A percentile compares a stretch with the other conserved stretches of the same genome.
Conservation (phyloP, 1,140 invertebrate genomes). For the Heliconius congener region DNA sequence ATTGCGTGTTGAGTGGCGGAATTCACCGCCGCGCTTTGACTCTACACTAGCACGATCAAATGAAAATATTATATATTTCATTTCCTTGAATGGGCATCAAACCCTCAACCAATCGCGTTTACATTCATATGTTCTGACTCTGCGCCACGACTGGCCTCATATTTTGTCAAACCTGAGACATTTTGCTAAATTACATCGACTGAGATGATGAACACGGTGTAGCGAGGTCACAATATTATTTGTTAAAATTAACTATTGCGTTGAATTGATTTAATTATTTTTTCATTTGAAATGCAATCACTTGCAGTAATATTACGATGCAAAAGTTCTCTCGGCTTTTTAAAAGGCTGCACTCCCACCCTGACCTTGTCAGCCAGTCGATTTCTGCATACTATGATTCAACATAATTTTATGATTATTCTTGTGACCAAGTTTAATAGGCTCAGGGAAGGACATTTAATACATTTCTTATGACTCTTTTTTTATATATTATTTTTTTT, state of each 20-base stretch:
- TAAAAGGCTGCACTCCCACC: constrained; percentile 45
- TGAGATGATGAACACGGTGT: constrained; percentile 1
- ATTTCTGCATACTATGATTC: constrained; percentile 42
- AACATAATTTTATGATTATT: constrained; percentile 34
- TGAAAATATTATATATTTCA: no score
- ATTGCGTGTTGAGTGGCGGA: no score
- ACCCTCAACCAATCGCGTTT: no score
- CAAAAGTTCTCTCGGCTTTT: constrained; percentile 38
- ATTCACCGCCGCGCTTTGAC: no score
- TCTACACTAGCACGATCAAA: no score
- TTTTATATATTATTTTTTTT: neutral
- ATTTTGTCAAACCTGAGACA: neutral
- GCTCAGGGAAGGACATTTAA: constrained; percentile 13
- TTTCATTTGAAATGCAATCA: constrained; percentile 28
- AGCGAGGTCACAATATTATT: constrained; percentile 16
- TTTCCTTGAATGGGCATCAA: no score
- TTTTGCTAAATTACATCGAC: neutral
- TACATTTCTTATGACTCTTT: neutral
- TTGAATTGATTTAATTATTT: constrained; percentile 22
- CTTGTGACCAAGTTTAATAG: constrained; percentile 19
- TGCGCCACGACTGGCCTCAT: no score
- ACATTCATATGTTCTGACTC: no score
- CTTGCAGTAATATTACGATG: constrained; percentile 40
- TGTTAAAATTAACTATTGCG: constrained; percentile 9
- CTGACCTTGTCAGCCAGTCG: constrained; percentile 46